Evolutionary conservation across 2,797 vertebrate species (phyloP).

Genomic region (Pseudochaenichthys georgianus): DNA sequence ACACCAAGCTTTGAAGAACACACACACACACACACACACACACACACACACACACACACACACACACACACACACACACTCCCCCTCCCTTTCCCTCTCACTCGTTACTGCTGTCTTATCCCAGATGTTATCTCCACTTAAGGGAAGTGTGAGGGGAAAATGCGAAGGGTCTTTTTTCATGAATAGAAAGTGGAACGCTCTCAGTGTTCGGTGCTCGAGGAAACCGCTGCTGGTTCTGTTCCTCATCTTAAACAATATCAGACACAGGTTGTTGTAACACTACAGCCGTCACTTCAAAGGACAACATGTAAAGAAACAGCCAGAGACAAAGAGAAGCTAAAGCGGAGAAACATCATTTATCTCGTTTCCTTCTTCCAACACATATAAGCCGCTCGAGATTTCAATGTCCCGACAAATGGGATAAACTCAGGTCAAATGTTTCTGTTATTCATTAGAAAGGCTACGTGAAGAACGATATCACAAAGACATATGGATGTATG

Average conservation of each 20-base stretch:
- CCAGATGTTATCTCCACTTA: conserved; percentile 81
- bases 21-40: conserved; percentile 27
- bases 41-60: background rate
- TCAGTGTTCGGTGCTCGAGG: conserved; percentile 28
- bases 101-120: conserved; percentile 70
- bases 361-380: background rate
- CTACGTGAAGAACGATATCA: too few species aligned
- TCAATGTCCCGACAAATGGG: too few species aligned
- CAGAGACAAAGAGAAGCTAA: background rate
- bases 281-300: conserved; percentile 21
- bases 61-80: conserved; percentile 37
- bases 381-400: too few species aligned
- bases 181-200: conserved; percentile 65
- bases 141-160: conserved; percentile 74
- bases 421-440: too few species aligned
- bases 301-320: conserved; percentile 3
- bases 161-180: conserved; percentile 51
- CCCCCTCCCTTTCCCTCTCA: conserved; percentile 50
- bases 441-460: too few species aligned
- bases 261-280: conserved; percentile 5
- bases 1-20: conserved; percentile 53
- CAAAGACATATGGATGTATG: too few species aligned
- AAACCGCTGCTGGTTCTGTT: conserved; percentile 49
- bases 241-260: conserved; percentile 54
- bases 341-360: background rate